Evolutionary conservation across 2,113 vertebrate species (phyloP).

Genomic region (Burhinus oedicnemus): DNA sequence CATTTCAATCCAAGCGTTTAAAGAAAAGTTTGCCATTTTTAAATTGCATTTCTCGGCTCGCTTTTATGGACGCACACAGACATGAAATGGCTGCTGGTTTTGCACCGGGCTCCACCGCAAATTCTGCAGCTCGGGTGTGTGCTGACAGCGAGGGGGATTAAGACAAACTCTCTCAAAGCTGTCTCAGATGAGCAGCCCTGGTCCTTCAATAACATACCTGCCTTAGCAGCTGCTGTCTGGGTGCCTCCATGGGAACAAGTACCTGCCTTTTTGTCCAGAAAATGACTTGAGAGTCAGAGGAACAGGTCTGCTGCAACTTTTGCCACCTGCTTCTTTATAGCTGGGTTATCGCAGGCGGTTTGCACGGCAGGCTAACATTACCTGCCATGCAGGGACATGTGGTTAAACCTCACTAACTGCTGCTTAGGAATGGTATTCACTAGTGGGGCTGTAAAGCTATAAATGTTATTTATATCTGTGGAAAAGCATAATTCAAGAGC

Average conservation of each 20-base stretch:
- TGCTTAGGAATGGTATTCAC: background rate
- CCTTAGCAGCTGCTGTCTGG: background rate
- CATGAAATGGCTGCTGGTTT: background rate
- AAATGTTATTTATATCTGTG: background rate
- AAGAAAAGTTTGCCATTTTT: background rate
- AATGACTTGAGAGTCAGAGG: background rate
- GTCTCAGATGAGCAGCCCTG: background rate
- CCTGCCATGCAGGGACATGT: no score
- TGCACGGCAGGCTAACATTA: background rate
- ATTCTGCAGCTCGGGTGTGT: background rate
- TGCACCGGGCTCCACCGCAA: background rate
- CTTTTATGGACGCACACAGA: fast-evolving
- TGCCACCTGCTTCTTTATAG: background rate
- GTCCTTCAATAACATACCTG: background rate
- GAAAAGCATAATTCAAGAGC: background rate
- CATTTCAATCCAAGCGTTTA: background rate
- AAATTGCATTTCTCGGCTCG: fast-evolving
- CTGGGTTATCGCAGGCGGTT: background rate
- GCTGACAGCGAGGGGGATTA: background rate
- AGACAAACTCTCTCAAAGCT: background rate
- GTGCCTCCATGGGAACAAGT: background rate
- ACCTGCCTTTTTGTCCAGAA: background rate
- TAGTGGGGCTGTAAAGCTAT: background rate
- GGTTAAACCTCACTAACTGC: background rate
- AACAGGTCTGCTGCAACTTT: background rate